Percentiles rank a stretch among this genome's conserved stretches.
Evolutionary conservation across 1,140 invertebrate species (phyloP).

Genomic region (Ostrea denselamellosa): DNA sequence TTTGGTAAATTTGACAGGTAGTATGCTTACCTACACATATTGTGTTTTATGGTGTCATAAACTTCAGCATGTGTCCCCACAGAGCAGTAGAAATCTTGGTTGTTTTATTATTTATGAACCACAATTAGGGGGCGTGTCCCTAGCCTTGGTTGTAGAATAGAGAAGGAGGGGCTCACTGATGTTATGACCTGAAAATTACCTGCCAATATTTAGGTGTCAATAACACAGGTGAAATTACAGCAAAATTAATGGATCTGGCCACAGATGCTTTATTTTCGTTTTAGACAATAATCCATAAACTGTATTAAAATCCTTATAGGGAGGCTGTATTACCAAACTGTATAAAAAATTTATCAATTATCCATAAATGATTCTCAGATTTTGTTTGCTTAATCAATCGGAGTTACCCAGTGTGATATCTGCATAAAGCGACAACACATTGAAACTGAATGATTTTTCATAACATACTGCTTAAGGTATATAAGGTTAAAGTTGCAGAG

Average conservation of each 20-base stretch:
- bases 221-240: conserved; percentile 30
- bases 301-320: not conserved
- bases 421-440: not conserved
- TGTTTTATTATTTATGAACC: conserved; percentile 23
- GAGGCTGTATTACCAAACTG: not conserved
- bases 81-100: not conserved
- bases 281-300: not conserved
- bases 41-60: conserved; percentile 22
- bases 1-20: conserved; percentile 11
- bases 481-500: not conserved
- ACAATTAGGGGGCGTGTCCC: conserved; percentile 30
- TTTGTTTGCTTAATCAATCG: conserved; percentile 27
- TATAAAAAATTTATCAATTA: conserved; percentile 31
- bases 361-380: conserved; percentile 5
- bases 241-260: not conserved
- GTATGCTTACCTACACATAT: conserved; percentile 12
- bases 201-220: conserved; percentile 11
- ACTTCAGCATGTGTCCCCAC: conserved; percentile 20
- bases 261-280: conserved; percentile 7
- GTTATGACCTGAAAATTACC: conserved; percentile 33
- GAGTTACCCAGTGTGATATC: not conserved
- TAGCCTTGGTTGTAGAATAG: not conserved
- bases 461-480: not conserved
- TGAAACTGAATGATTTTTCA: not conserved
- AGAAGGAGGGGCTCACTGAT: not conserved